phyloP scores from a whole-genome alignment of 2,113 vertebrate genomes.

The Aix galericulata region DNA sequence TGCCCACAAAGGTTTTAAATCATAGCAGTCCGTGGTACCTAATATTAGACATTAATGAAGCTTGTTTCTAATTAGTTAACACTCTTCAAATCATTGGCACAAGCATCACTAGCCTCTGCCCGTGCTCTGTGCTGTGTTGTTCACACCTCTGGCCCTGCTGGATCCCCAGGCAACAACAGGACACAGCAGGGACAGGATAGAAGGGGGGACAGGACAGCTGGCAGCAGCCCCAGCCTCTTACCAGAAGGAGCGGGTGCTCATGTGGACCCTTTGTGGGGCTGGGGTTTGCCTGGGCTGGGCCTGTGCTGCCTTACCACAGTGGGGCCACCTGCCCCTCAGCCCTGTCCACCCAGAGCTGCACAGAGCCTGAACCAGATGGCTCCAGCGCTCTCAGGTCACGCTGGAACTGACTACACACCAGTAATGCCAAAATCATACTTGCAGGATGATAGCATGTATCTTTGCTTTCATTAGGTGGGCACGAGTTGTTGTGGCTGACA shows the following conservation, averaged over 20 bases:
- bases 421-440: rapidly evolving
- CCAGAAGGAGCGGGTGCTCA: rapidly evolving
- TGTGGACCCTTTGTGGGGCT: too few relatives aligned
- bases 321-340: not conserved
- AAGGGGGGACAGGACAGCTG: too few relatives aligned
- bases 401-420: rapidly evolving
- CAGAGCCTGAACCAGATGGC: rapidly evolving
- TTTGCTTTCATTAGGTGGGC: not conserved
- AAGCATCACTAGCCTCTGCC: rapidly evolving
- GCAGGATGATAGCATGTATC: rapidly evolving
- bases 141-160: rapidly evolving
- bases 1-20: not conserved
- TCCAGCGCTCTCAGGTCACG: rapidly evolving
- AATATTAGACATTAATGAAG: not conserved
- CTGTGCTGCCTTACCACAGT: not conserved
- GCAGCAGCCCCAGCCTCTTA: rapidly evolving
- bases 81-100: rapidly evolving
- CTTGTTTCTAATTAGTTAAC: not conserved
- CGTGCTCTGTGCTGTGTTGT: not conserved
- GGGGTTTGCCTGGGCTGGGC: too few relatives aligned
- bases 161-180: not conserved
- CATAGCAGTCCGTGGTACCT: not conserved
- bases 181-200: too few relatives aligned
- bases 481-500: rapidly evolving
- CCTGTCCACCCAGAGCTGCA: too few relatives aligned